Conservation (phyloP, 2,888 invertebrate species). For the Apotomis betuletana region DNA sequence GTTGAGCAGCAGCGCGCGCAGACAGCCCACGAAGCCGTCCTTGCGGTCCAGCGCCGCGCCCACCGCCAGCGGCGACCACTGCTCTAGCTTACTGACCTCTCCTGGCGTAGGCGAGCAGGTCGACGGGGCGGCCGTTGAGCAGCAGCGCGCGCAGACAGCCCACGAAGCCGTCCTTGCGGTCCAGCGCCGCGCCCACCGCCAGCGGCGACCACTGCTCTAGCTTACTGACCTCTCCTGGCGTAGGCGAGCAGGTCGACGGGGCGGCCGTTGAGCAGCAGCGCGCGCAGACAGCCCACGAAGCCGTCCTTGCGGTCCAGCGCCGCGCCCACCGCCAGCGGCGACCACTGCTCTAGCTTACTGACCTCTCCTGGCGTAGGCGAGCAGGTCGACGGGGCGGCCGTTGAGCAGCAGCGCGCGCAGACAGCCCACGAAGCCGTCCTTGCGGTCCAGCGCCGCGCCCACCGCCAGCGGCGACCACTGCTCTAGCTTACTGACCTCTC, state of each 20-base stretch:
- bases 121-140: constrained; percentile 92
- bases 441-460: constrained; percentile 92
- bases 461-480: constrained; percentile 91
- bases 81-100: no score
- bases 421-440: constrained; percentile 98
- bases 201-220: no score
- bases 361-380: constrained; percentile 88
- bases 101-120: constrained; percentile 89
- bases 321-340: constrained; percentile 92
- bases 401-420: constrained; percentile 94
- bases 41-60: constrained; percentile 93
- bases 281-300: constrained; percentile 96
- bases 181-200: constrained; percentile 92
- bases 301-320: constrained; percentile 94
- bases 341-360: no score
- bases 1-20: constrained; percentile 94
- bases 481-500: no score
- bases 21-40: constrained; percentile 97
- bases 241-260: constrained; percentile 90
- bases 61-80: constrained; percentile 90
- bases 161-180: constrained; percentile 95
- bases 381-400: constrained; percentile 91
- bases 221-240: no score
- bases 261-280: constrained; percentile 93
- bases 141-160: constrained; percentile 96